phyloP scores from a whole-genome alignment of 2,113 vertebrate genomes.

The Hylia prasina region DNA sequence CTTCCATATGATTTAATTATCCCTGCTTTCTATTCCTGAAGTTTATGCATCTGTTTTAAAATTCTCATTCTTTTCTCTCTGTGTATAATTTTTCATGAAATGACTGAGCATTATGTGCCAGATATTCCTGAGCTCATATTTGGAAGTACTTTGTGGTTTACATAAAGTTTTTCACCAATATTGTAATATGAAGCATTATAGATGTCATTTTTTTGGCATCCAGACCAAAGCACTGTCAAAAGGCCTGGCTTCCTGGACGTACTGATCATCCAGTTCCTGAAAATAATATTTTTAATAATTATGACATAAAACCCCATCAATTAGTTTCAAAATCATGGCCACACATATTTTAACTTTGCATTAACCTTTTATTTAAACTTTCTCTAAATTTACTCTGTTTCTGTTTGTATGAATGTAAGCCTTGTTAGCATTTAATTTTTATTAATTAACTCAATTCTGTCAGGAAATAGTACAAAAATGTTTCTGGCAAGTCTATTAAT shows the following conservation, averaged over 20 bases:
- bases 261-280: not conserved
- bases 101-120: not conserved
- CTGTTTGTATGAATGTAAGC: not conserved
- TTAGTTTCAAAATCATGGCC: not conserved
- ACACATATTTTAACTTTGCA: not conserved
- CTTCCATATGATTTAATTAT: not conserved
- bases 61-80: not conserved
- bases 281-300: not conserved
- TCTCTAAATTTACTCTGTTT: not conserved
- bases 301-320: not conserved
- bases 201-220: not conserved
- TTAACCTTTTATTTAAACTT: not conserved
- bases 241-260: not conserved
- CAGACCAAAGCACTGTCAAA: not conserved
- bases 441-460: not conserved
- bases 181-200: not conserved
- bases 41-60: not conserved
- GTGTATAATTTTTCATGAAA: not conserved
- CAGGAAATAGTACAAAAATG: not conserved
- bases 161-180: not conserved
- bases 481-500: not conserved
- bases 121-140: not conserved
- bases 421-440: not conserved
- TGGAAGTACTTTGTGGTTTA: not conserved
- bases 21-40: constrained; percentile 33